Percentiles rank a stretch among this genome's conserved stretches.
phyloP scores from a whole-genome alignment of 1,140 invertebrate species.

The Leptinotarsa texana region DNA sequence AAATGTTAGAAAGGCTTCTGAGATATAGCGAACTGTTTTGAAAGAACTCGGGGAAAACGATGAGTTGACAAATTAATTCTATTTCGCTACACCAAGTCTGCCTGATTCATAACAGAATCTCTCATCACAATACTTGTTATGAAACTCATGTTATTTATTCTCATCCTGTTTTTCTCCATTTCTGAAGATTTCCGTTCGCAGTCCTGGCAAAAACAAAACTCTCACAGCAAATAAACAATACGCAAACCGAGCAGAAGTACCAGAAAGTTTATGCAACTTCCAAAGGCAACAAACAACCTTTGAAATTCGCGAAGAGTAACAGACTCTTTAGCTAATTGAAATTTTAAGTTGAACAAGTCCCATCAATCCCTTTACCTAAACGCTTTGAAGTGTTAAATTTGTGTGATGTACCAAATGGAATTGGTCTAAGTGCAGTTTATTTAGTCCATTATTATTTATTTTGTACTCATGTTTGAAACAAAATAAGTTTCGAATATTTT shows the following conservation, averaged over 20 bases:
- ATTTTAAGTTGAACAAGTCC: neutral
- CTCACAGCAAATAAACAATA: constrained; percentile 1
- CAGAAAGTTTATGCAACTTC: constrained; percentile 1
- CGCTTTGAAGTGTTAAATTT: too few species aligned
- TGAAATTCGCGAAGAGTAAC: neutral
- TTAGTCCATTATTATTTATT: too few species aligned
- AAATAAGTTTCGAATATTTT: too few species aligned
- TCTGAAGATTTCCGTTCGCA: constrained; percentile 2
- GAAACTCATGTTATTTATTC: neutral
- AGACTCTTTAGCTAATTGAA: constrained; percentile 2
- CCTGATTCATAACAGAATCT: neutral
- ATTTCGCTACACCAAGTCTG: neutral
- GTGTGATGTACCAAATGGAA: too few species aligned
- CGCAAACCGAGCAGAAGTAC: neutral
- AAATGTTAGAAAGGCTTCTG: too few species aligned
- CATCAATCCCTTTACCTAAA: too few species aligned
- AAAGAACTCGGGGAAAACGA: too few species aligned
- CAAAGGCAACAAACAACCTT: neutral
- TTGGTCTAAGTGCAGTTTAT: too few species aligned
- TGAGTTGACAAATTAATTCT: neutral
- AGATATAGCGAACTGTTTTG: too few species aligned
- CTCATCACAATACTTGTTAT: neutral
- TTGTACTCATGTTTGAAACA: too few species aligned
- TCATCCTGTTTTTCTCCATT: neutral
- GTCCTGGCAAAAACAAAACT: neutral